Conservation (phyloP, 2,888 invertebrate species). For the Matsumyia berberina region DNA sequence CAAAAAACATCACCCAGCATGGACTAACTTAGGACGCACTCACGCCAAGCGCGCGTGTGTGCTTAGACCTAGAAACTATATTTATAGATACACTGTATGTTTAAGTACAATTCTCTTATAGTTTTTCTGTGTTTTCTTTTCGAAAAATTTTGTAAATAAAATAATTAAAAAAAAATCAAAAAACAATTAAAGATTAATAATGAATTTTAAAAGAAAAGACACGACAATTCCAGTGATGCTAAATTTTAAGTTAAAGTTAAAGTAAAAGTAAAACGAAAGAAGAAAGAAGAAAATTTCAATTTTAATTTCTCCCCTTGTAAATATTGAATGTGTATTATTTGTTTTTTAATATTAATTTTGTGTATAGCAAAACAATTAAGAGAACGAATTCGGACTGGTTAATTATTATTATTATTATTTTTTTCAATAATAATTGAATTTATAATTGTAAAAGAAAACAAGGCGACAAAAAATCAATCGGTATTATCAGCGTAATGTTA, state of each 20-base stretch:
- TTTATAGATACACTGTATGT: slow-evolving; percentile 62
- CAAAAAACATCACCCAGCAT: slow-evolving; percentile 34
- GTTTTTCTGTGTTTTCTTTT: slow-evolving; percentile 31
- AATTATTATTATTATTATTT: slow-evolving; percentile 20
- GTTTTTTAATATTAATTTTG: slow-evolving; percentile 39
- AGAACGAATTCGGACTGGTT: slow-evolving; percentile 55
- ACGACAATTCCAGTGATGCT: slow-evolving; percentile 78
- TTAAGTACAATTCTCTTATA: slow-evolving; percentile 55
- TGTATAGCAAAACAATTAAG: slow-evolving; percentile 40
- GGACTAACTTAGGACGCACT: slow-evolving; percentile 39
- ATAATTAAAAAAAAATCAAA: slow-evolving; percentile 39
- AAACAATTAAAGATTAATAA: slow-evolving; percentile 51
- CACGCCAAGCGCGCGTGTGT: slow-evolving; percentile 40
- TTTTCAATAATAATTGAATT: not conserved
- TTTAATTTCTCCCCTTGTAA: slow-evolving; percentile 47
- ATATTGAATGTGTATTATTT: slow-evolving; percentile 67
- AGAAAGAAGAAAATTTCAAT: not conserved
- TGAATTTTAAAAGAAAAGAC: slow-evolving; percentile 67
- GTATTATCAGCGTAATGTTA: slow-evolving; percentile 69
- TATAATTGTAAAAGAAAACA: slow-evolving; percentile 11
- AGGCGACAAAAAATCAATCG: slow-evolving; percentile 35
- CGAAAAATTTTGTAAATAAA: slow-evolving; percentile 57
- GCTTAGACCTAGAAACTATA: slow-evolving; percentile 68
- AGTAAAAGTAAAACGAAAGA: slow-evolving; percentile 22
- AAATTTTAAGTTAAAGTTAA: slow-evolving; percentile 76